Base-by-base conservation (phyloP, 2,113 vertebrate species). In the Poeciliopsis prolifica region DNA sequence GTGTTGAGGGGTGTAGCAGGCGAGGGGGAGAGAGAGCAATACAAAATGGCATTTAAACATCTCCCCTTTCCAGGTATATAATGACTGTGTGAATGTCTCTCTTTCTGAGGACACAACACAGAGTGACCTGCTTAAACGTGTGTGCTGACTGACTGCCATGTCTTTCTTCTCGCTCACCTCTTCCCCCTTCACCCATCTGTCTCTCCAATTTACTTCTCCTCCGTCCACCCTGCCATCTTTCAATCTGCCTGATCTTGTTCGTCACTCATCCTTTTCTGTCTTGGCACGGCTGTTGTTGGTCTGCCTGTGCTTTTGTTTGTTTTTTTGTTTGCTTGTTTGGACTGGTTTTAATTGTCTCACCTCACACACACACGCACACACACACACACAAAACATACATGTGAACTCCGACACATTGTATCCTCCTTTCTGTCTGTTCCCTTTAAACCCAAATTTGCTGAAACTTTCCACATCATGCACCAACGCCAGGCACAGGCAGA, bases 1-100 rank as follows among this genome's bases (percentile, higher is more conserved):
- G 94, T 95, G 93, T 95, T 95, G 94, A 95, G 93, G 93, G 93
- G 91, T 92, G 92, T 92, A 94, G 92, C 90, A 77, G 90, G 93
- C 89, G 88, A 91, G 91, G 91, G 93, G 81, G 84, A 87, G 87
- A 94, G 91, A 94, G 91, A 93, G 89, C 94, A 93, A 91, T 92
- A 88, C 83, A 94, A 93, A 94, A 94, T 95, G 94, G 88, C 94
- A 93, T 95, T 94, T 93, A 93, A 94, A 92, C 94, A 89, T 94
- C 94, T 94, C 93, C 93, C 93, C 93, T 92, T 93, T 94, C 89
- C 94, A 95, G 94, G 94, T 95, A 93, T 91, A 91, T 88, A 91
- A 92, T 74, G 73, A 92, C 91, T 94, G 91, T 93, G 91, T 91
- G 83, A 80, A 81, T 85, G 92, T 89, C 86, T 90, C 87, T 48